Percentiles rank a stretch among this genome's conserved stretches.
Conservation (phyloP, 2,797 vertebrate genomes). For the Sphaeramia orbicularis region DNA sequence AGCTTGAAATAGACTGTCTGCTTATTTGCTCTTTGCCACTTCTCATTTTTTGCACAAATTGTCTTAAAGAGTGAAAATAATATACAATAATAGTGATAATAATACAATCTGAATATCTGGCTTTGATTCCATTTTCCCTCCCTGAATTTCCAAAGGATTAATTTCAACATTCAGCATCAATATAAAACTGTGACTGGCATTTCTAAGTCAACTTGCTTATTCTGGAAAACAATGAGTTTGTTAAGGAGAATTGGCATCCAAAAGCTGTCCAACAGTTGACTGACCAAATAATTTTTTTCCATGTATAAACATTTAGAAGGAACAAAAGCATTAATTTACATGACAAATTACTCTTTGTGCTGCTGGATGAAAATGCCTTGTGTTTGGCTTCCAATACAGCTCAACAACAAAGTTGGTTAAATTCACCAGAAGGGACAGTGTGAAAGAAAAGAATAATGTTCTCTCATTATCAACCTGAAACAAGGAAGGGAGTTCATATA, state of each 20-base stretch:
- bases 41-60: too few species aligned
- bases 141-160: too few species aligned
- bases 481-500: constrained; percentile 1
- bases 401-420: constrained; percentile 24
- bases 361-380: constrained; percentile 11
- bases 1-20: not conserved
- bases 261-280: constrained; percentile 9
- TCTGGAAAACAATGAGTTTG: not conserved
- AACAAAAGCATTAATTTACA: constrained; percentile 35
- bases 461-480: constrained; percentile 29
- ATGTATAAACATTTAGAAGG: constrained; percentile 2
- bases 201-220: too few species aligned
- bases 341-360: constrained; percentile 29
- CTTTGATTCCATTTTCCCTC: too few species aligned
- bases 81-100: not conserved
- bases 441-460: constrained; percentile 24
- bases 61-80: not conserved
- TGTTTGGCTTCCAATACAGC: constrained; percentile 27
- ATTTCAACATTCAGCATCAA: too few species aligned
- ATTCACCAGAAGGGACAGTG: constrained; percentile 32
- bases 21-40: too few species aligned
- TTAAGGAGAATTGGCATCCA: not conserved
- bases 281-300: constrained; percentile 5
- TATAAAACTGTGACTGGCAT: too few species aligned
- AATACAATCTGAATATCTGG: not conserved